These are phyloP conservation scores for Heloderma charlesbogerti DNA, from an alignment of 2,113 vertebrate species.

Conservation along the genomic window DNA sequence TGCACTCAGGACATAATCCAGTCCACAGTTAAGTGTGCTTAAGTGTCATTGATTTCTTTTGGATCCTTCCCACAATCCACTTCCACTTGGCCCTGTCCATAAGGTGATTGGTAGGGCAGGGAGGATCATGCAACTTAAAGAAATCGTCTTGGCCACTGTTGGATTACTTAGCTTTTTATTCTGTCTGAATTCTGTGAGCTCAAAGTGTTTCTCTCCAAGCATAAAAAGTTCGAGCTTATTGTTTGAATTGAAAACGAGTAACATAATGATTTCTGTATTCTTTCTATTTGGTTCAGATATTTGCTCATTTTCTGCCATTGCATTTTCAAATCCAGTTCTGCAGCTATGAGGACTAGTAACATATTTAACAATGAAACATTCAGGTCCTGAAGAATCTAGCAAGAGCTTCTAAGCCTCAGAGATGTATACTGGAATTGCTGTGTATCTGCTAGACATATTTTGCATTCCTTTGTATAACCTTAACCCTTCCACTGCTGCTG, in stretches of 20 bases:
- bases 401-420: background rate
- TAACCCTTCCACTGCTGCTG: constrained; percentile 47
- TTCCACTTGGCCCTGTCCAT: background rate
- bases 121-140: background rate
- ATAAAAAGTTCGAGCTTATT: background rate
- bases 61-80: background rate
- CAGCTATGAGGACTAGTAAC: background rate
- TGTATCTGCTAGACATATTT: background rate
- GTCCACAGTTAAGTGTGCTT: background rate
- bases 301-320: background rate
- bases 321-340: background rate
- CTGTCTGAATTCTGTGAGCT: too few species aligned
- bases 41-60: constrained; percentile 8
- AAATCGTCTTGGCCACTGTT: background rate
- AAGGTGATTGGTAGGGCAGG: background rate
- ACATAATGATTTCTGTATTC: background rate
- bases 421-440: background rate
- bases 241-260: background rate
- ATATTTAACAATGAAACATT: background rate
- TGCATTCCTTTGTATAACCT: background rate
- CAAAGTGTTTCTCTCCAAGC: background rate
- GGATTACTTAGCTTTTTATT: background rate
- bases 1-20: background rate
- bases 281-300: background rate
- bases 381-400: background rate